Conservation (phyloP, 2,797 vertebrate genomes). For the Molossus alvarezi region DNA sequence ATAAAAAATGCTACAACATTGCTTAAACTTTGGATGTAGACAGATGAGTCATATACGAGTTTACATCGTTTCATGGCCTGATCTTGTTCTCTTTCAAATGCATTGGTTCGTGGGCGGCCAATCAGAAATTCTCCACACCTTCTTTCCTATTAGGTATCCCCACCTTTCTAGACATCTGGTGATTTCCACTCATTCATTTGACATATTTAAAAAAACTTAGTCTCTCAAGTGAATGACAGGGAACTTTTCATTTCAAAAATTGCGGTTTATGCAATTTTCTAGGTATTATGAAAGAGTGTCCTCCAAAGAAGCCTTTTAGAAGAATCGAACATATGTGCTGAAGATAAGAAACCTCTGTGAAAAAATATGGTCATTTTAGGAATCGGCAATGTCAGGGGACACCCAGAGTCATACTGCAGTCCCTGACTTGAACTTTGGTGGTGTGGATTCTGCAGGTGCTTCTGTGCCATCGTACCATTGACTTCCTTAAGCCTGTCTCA, state of each 20-base stretch:
- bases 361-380: constrained; percentile 44
- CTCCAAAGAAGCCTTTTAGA: constrained; percentile 42
- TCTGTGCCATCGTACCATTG: background rate
- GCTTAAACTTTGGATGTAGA: background rate
- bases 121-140: constrained; percentile 75
- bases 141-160: constrained; percentile 67
- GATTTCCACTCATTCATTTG: constrained; percentile 84
- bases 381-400: background rate
- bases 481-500: background rate
- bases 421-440: background rate
- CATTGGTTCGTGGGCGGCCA: constrained; percentile 70
- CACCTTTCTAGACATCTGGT: constrained; percentile 68
- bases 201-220: constrained; percentile 62
- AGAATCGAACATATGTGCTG: constrained; percentile 9
- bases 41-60: constrained; percentile 59
- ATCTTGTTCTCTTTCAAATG: constrained; percentile 79
- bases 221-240: constrained; percentile 15
- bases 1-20: background rate
- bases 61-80: constrained; percentile 73
- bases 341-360: constrained; percentile 62
- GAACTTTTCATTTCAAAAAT: constrained; percentile 58
- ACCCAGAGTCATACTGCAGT: background rate
- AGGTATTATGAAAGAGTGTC: constrained; percentile 51
- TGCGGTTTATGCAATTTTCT: constrained; percentile 22
- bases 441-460: background rate